Evolutionary conservation across 2,113 vertebrate genomes (phyloP).

Genomic region (Tachysurus vachellii): DNA sequence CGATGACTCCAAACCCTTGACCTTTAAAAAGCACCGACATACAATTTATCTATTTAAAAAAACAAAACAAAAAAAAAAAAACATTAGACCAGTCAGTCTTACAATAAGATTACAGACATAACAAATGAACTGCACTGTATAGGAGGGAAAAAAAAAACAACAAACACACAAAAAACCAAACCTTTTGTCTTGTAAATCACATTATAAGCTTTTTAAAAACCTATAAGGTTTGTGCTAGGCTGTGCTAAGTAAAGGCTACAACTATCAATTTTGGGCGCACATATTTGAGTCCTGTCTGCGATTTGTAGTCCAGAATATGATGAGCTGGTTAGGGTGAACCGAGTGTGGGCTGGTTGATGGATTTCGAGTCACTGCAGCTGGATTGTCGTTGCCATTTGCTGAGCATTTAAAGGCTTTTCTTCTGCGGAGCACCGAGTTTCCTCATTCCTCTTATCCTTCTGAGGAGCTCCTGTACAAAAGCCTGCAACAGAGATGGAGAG

Average conservation of each 20-base stretch:
- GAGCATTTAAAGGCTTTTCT: conserved; percentile 85
- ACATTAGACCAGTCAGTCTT: not conserved
- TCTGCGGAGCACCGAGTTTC: conserved; percentile 91
- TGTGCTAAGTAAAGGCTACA: conserved; percentile 20
- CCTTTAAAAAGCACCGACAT: not conserved
- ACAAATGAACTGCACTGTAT: not conserved
- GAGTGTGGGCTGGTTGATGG: conserved; percentile 6
- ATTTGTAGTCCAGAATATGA: conserved; percentile 27
- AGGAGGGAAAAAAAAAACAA: not conserved
- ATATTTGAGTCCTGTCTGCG: conserved; percentile 6
- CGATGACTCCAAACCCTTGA: not conserved
- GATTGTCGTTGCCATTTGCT: conserved; percentile 36
- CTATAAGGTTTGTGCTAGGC: conserved; percentile 13
- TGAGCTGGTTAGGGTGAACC: not conserved
- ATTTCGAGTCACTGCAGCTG: conserved; percentile 41
- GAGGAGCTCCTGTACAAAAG: conserved; percentile 92
- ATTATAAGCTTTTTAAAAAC: conserved; percentile 3
- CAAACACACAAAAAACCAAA: not conserved
- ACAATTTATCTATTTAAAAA: not conserved
- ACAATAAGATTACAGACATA: not conserved
- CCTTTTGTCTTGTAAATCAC: not conserved
- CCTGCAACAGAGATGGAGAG: conserved; percentile 66
- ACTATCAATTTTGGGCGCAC: not conserved
- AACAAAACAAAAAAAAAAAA: not conserved
- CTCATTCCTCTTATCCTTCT: conserved; percentile 96